phyloP scores from a whole-genome alignment of 2,797 vertebrate species.

The Sus cebifrons region DNA sequence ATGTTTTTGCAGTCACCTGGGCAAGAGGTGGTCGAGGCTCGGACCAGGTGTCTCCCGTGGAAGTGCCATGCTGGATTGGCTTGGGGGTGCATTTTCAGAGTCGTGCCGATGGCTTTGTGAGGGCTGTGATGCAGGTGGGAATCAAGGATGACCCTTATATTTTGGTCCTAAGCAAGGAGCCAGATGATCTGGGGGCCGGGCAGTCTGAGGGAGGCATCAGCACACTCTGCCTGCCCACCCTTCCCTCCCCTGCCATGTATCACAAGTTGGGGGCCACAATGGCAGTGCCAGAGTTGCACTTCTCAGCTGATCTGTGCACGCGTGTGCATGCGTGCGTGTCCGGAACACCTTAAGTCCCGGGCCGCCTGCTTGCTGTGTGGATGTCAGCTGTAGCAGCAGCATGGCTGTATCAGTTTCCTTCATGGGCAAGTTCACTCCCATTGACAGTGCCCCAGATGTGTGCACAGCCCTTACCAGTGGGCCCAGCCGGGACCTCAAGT shows the following conservation, averaged over 20 bases:
- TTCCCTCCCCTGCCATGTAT: rapidly evolving
- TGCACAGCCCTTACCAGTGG: neutral
- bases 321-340: rapidly evolving
- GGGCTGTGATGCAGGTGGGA: neutral
- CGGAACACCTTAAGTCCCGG: neutral
- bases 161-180: neutral
- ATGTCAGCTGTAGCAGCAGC: rapidly evolving
- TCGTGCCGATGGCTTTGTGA: neutral
- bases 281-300: rapidly evolving
- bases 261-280: rapidly evolving
- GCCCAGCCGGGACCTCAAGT: neutral
- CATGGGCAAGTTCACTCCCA: rapidly evolving
- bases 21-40: neutral
- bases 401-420: rapidly evolving
- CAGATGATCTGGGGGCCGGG: rapidly evolving
- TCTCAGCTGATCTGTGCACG: no score
- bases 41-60: neutral
- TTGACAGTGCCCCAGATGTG: rapidly evolving
- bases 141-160: rapidly evolving
- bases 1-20: neutral
- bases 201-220: rapidly evolving
- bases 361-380: rapidly evolving
- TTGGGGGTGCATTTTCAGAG: neutral
- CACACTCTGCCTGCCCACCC: rapidly evolving
- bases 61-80: neutral